Evolutionary conservation across 2,113 vertebrate species (phyloP), one percentile per base, ranked within the genome.

Genomic region (Nestor notabilis): DNA sequence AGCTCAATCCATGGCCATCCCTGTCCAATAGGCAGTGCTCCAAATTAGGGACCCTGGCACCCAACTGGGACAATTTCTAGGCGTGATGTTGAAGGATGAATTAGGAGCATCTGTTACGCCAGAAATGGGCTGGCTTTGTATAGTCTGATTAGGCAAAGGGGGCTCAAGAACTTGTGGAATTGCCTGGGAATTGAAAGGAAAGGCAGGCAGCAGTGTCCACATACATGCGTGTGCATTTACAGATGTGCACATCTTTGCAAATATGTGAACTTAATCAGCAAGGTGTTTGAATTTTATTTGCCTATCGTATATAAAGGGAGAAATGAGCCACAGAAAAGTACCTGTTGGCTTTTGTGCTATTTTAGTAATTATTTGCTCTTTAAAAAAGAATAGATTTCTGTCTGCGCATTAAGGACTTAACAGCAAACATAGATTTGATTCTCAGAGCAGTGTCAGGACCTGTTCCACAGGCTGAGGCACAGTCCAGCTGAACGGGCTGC

Each of bases 101-200:
- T 92, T 69, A 60, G 90, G 86, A 95, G 89, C 80, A 91, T 96
- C 90, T 95, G 86, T 84, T 91, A 61, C 58, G 89, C 77, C 92
- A 91, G 90, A 75, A 93, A 33, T 55, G 46, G 89, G 74, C 92
- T 94, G 77, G 31, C 80, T 63, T 23, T 92, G 68, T 76, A 66
- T 87, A 87, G 89, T 25, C 69, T 43, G 83, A 87, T 92, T 83
- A 87, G 77, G 52, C 56, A 68, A 58, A 78, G 15, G 10, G n/a
- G 23, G 19, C 10, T 77, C 64, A 61, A 18, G 68, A 87, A 78
- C 76, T 68, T 50, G 43, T 60, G 74, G 77, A 46, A 76, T 35
- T 93, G 84, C 75, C 37, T 83, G 60, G 53, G 47, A 68, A 49
- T 13, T 60, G 64, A 81, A 71, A 68, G 7, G 12, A 60, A 83